phyloP scores from a whole-genome alignment of 2,888 invertebrate species.

The Anoplius nigerrimus region DNA sequence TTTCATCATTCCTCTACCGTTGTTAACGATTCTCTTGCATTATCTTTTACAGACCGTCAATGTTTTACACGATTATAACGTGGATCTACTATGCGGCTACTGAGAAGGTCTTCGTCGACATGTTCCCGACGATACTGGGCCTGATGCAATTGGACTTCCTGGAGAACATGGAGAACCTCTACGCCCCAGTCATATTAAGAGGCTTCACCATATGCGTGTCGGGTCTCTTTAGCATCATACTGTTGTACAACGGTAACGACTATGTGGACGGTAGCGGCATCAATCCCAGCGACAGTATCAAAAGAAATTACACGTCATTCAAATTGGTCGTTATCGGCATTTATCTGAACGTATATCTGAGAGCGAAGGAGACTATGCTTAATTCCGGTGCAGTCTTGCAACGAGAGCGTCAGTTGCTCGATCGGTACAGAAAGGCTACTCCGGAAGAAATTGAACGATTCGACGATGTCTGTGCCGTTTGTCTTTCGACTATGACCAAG shows the following conservation, averaged over 20 bases:
- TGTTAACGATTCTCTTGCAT: background rate
- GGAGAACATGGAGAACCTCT: constrained; percentile 84
- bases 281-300: constrained; percentile 58
- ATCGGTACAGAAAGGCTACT: constrained; percentile 81
- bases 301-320: constrained; percentile 79
- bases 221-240: constrained; percentile 77
- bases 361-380: constrained; percentile 79
- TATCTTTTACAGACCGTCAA: constrained; percentile 79
- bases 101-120: constrained; percentile 83
- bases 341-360: constrained; percentile 82
- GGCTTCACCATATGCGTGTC: constrained; percentile 79
- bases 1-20: background rate
- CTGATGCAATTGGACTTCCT: constrained; percentile 80
- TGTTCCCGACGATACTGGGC: constrained; percentile 79
- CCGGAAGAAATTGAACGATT: constrained; percentile 81
- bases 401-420: constrained; percentile 80
- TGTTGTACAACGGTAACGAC: constrained; percentile 50
- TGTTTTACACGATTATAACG: constrained; percentile 81
- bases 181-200: constrained; percentile 82
- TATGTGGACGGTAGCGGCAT: no score
- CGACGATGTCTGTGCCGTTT: constrained; percentile 88
- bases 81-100: constrained; percentile 84
- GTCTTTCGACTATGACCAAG: constrained; percentile 82
- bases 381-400: constrained; percentile 78
- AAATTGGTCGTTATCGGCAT: constrained; percentile 76